phyloP scores from a whole-genome alignment of 2,113 vertebrate species.

The Sarotherodon lohbergeri region DNA sequence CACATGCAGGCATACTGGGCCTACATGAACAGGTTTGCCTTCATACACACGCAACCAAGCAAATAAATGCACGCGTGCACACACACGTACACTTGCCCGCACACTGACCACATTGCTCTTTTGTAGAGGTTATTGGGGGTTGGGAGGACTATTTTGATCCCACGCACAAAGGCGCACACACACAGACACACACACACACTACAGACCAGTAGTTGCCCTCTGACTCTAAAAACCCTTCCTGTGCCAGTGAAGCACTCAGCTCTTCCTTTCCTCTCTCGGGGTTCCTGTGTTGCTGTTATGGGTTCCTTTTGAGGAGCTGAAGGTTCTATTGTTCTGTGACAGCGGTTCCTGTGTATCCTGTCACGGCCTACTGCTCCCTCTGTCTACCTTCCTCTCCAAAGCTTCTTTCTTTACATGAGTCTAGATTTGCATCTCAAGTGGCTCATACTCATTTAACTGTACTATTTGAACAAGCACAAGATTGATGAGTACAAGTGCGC shows the following conservation, averaged over 20 bases:
- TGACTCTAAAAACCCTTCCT: slow-evolving; percentile 50
- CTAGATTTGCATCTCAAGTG: slow-evolving; percentile 26
- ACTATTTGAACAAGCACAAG: not conserved
- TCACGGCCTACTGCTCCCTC: slow-evolving; percentile 43
- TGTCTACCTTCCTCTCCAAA: slow-evolving; percentile 13
- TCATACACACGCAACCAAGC: not conserved
- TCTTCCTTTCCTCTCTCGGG: slow-evolving; percentile 18
- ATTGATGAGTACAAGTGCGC: not conserved
- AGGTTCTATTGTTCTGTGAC: slow-evolving; percentile 57
- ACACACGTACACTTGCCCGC: not conserved
- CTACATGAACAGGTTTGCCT: not conserved
- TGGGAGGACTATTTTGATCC: slow-evolving; percentile 1
- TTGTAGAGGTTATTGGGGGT: slow-evolving; percentile 20
- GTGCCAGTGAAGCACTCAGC: slow-evolving; percentile 38
- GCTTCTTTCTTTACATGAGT: not conserved
- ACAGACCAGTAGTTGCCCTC: slow-evolving; percentile 31
- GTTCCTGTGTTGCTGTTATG: slow-evolving; percentile 72
- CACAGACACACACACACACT: not conserved
- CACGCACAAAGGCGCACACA: not conserved
- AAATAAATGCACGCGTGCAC: not conserved
- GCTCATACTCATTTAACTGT: slow-evolving; percentile 9
- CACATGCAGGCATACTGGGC: not conserved
- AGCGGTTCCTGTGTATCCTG: slow-evolving; percentile 55
- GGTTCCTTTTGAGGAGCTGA: slow-evolving; percentile 59
- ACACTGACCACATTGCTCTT: slow-evolving; percentile 4